A percentile compares a stretch with the other conserved stretches of the same genome.
These are phyloP conservation scores for Kuschelorhynchus macadamiae DNA, from an alignment of 2,888 invertebrate genomes.

Conservation along the genomic window DNA sequence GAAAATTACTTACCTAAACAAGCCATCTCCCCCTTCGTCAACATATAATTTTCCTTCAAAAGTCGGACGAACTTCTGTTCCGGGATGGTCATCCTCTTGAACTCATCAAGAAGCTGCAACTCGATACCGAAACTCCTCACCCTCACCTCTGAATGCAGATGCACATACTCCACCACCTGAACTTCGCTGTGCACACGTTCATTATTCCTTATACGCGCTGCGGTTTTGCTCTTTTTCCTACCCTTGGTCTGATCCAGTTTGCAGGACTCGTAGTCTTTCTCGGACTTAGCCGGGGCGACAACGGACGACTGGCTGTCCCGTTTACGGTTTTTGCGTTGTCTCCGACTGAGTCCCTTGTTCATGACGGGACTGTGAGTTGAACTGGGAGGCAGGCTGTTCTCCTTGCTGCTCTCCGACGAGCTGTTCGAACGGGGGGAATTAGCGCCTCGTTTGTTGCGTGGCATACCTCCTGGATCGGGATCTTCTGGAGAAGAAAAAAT, in stretches of 20 bases:
- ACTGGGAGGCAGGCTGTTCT: constrained; percentile 66
- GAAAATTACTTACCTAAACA: constrained; percentile 70
- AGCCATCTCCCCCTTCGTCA: constrained; percentile 75
- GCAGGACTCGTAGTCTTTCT: constrained; percentile 42
- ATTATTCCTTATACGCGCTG: neutral
- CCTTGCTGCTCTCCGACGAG: constrained; percentile 62
- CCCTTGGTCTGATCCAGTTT: constrained; percentile 8
- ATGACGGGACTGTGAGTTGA: constrained; percentile 68
- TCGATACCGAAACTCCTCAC: neutral
- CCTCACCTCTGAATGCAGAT: neutral
- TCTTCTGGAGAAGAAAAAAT: constrained; percentile 66
- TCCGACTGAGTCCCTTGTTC: constrained; percentile 70
- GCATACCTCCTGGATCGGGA: constrained; percentile 65
- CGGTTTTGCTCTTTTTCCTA: constrained; percentile 10
- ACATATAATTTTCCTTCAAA: constrained; percentile 73
- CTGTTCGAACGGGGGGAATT: constrained; percentile 9
- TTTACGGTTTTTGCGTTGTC: constrained; percentile 71
- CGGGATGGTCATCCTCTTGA: constrained; percentile 67
- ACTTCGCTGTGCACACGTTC: neutral
- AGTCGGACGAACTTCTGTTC: constrained; percentile 73
- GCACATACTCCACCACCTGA: neutral
- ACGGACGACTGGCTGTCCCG: constrained; percentile 55
- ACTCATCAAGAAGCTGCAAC: constrained; percentile 61
- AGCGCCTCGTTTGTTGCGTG: constrained; percentile 11
- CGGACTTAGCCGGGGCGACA: constrained; percentile 57